Evolutionary conservation across 2,113 vertebrate species (phyloP), one percentile per base, ranked within the genome.

Genomic region (Chlamydotis undulata): DNA sequence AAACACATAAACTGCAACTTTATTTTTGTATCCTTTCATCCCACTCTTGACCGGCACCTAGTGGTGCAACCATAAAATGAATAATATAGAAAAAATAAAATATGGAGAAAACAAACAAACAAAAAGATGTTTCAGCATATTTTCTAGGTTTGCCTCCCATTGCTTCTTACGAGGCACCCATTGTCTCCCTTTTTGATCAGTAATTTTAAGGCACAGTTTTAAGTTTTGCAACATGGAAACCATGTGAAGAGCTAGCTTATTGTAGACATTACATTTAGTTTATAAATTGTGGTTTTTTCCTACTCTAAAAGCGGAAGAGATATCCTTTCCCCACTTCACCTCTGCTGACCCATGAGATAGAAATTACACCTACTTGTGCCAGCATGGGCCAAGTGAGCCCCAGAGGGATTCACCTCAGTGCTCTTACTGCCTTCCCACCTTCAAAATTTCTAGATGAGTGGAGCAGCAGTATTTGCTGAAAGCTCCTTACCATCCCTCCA

Each of bases 21-120:
- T 93, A 50, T 84, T 76, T 94, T 82, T 68, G 18, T 49, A 17
- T 56, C 22, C 25, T 93, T 87, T 96, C 81, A 91, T 87, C 65
- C 35, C 52, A 76, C 43, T 82, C 33, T 78, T 78, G 41, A 82
- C 37, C 43, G 81, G 91, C 50, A 73, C 35, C 59, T 89, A 79
- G 37, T 68, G 47, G 43, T 68, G 41, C 50, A 83, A 47, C 29
- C 45, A 60, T 74, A 84, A 73, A 59, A 43, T 56, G 21, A 87
- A 19, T 67, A 78, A 78, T 29, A 35, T 2, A 63, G 23, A 10
- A 80, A 91, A 80, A 63, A 55, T 50, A 83, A 88, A 81, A 47
- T 5, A 19, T 7, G 3, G 41, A 74, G n/a, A 69, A 95, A 93
- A 74, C 49, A 89, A 87, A n/a, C 14, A 93, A 79, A 41, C 37